Evolutionary conservation across 2,888 invertebrate genomes (phyloP).

Genomic region (Sesia apiformis): DNA sequence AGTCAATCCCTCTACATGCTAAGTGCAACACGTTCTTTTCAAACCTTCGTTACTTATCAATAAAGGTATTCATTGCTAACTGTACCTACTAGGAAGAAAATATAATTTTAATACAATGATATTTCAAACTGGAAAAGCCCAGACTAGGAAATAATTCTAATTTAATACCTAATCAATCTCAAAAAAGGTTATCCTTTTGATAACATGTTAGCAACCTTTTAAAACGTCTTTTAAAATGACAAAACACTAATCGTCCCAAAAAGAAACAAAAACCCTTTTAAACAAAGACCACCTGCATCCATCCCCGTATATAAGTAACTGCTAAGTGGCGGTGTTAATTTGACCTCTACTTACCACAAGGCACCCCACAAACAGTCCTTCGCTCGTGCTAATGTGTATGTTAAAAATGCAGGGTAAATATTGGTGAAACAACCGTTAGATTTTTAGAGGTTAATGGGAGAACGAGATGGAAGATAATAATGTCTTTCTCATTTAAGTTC

Average conservation of each 20-base stretch:
- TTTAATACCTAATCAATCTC: too few relatives aligned
- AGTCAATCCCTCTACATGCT: too few relatives aligned
- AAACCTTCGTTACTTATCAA: too few relatives aligned
- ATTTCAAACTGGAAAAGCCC: too few relatives aligned
- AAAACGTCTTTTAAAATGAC: not conserved
- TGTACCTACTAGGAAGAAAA: too few relatives aligned
- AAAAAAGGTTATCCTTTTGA: too few relatives aligned
- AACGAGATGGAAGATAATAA: too few relatives aligned
- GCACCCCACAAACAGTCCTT: slow-evolving; percentile 11
- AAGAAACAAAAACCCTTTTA: slow-evolving; percentile 22
- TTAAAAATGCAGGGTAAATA: slow-evolving; percentile 26
- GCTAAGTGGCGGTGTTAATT: slow-evolving; percentile 66
- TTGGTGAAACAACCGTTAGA: slow-evolving; percentile 25
- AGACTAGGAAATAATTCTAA: too few relatives aligned
- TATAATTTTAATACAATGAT: too few relatives aligned
- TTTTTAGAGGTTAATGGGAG: slow-evolving; percentile 7
- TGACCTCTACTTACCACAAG: slow-evolving; percentile 25
- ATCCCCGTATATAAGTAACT: slow-evolving; percentile 43
- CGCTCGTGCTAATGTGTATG: slow-evolving; percentile 10
- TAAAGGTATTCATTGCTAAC: too few relatives aligned
- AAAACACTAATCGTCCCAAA: not conserved
- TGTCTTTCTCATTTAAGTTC: too few relatives aligned
- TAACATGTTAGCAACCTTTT: not conserved
- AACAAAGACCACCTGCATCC: slow-evolving; percentile 70
- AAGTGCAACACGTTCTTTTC: too few relatives aligned